Percentiles rank a stretch among this genome's conserved stretches.
Evolutionary conservation across 2,888 invertebrate genomes (phyloP).

Genomic region (Erebia epiphron): DNA sequence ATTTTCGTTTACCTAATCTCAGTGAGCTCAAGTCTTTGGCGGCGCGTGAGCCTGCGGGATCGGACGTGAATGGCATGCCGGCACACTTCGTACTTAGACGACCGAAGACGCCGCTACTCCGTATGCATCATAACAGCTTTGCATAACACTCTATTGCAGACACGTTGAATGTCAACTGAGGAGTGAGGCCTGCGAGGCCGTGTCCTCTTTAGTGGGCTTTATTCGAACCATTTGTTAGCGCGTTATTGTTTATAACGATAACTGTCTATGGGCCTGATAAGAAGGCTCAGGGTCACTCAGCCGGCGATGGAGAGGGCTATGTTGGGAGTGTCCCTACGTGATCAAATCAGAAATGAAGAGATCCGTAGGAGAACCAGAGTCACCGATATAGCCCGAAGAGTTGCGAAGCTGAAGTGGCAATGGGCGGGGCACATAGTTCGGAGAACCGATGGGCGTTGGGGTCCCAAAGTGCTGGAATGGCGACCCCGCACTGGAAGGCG

Average conservation of each 20-base stretch:
- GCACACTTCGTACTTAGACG: slow-evolving; percentile 39
- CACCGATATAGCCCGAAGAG: too few relatives aligned
- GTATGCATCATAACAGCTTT: slow-evolving; percentile 66
- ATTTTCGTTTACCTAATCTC: slow-evolving; percentile 68
- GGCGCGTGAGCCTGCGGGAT: slow-evolving; percentile 48
- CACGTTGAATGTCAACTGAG: slow-evolving; percentile 64
- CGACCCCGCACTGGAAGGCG: too few relatives aligned
- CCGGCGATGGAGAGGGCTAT: too few relatives aligned
- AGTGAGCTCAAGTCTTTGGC: slow-evolving; percentile 49
- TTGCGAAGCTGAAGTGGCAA: too few relatives aligned
- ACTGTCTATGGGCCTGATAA: neutral
- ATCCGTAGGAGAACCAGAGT: too few relatives aligned
- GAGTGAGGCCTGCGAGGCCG: slow-evolving; percentile 52
- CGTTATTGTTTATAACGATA: slow-evolving; percentile 24
- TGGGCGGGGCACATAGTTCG: too few relatives aligned
- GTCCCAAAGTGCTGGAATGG: too few relatives aligned
- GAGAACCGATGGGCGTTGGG: too few relatives aligned
- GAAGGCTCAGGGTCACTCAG: too few relatives aligned
- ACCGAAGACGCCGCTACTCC: slow-evolving; percentile 59
- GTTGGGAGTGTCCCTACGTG: too few relatives aligned
- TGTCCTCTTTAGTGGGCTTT: slow-evolving; percentile 52
- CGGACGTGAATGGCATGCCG: slow-evolving; percentile 58
- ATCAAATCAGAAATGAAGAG: too few relatives aligned
- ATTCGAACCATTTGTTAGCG: slow-evolving; percentile 40
- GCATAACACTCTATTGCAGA: slow-evolving; percentile 70